Evolutionary conservation across 2,888 invertebrate genomes (phyloP).

Genomic region (Phaedon cochleariae): DNA sequence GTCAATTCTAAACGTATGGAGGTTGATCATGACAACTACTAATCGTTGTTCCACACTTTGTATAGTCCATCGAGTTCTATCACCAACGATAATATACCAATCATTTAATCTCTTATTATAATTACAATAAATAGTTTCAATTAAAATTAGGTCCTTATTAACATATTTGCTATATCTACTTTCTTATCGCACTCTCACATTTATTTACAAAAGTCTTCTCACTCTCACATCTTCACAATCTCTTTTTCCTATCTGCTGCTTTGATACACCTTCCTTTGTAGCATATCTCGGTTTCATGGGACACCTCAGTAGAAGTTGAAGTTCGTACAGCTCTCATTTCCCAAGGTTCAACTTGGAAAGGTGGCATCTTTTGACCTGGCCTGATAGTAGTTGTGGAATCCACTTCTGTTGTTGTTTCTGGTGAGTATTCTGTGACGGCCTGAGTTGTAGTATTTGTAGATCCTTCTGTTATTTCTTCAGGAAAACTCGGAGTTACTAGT

Average conservation of each 20-base stretch:
- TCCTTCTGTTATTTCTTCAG: conserved; percentile 50
- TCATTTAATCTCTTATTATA: background rate
- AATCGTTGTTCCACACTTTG: background rate
- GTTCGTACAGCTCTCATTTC: conserved; percentile 72
- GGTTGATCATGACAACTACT: too few relatives aligned
- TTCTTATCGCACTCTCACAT: conserved; percentile 3
- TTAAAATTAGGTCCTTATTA: conserved; percentile 18
- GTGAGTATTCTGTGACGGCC: conserved; percentile 34
- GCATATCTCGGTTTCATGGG: conserved; percentile 89
- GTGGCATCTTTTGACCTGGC: conserved; percentile 21
- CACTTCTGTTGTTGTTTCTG: conserved; percentile 31
- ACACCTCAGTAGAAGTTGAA: conserved; percentile 82
- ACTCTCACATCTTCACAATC: conserved; percentile 15
- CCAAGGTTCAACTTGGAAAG: conserved; percentile 60
- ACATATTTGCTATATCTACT: conserved; percentile 12
- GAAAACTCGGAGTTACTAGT: conserved; percentile 47
- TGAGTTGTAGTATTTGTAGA: conserved; percentile 36
- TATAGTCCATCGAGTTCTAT: background rate
- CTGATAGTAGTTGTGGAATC: conserved; percentile 49
- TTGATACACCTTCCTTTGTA: conserved; percentile 87
- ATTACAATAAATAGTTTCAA: conserved; percentile 25
- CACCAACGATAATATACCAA: background rate
- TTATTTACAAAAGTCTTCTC: conserved; percentile 5
- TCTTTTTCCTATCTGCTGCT: conserved; percentile 56
- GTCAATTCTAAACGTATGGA: too few relatives aligned